phyloP scores from a whole-genome alignment of 1,140 invertebrate genomes.

The Diorhabda sublineata region DNA sequence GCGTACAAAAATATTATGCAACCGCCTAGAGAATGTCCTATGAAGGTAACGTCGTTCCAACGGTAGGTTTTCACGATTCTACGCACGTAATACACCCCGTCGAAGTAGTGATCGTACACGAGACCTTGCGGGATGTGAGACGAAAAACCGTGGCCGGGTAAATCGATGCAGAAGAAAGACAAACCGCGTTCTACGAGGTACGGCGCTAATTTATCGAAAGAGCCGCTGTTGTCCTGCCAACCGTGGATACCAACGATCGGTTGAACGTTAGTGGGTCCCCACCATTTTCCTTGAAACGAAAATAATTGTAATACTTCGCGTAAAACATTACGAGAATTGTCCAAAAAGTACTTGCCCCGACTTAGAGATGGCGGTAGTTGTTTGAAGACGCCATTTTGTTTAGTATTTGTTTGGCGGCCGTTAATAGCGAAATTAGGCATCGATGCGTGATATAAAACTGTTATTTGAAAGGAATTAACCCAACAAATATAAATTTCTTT shows the following conservation, averaged over 20 bases:
- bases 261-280: slow-evolving; percentile 65
- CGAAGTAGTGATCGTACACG: slow-evolving; percentile 76
- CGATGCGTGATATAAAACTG: too few relatives aligned
- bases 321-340: too few relatives aligned
- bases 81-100: slow-evolving; percentile 65
- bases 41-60: slow-evolving; percentile 71
- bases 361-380: too few relatives aligned
- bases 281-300: slow-evolving; percentile 62
- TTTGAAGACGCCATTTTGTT: too few relatives aligned
- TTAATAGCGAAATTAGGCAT: too few relatives aligned
- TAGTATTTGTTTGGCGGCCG: too few relatives aligned
- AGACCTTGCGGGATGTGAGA: slow-evolving; percentile 65
- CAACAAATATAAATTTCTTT: too few relatives aligned
- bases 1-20: slow-evolving; percentile 77
- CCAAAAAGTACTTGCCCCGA: too few relatives aligned
- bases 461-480: too few relatives aligned
- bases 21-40: slow-evolving; percentile 80
- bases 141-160: slow-evolving; percentile 79
- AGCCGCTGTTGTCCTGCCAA: slow-evolving; percentile 86
- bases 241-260: slow-evolving; percentile 79
- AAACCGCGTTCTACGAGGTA: slow-evolving; percentile 56
- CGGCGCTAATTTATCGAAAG: slow-evolving; percentile 75
- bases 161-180: slow-evolving; percentile 69
- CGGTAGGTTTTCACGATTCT: slow-evolving; percentile 72
- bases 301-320: too few relatives aligned